Conservation (phyloP, 2,113 vertebrate species). For the Rhinolophus sinicus region DNA sequence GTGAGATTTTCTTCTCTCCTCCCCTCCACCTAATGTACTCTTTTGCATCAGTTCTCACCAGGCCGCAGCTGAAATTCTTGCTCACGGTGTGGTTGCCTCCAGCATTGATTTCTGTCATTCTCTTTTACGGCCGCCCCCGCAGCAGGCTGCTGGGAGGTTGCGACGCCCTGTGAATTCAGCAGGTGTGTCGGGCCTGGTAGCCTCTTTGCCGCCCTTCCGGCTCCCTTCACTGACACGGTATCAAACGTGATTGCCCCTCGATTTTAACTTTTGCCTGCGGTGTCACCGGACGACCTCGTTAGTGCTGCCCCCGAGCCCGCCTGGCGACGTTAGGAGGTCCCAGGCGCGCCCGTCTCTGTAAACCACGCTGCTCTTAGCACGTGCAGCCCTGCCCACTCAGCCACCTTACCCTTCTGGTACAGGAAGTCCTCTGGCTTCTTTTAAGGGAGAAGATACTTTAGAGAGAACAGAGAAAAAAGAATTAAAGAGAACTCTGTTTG, state of each 20-base stretch:
- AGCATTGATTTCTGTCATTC: slow-evolving; percentile 57
- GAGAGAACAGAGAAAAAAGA: background rate
- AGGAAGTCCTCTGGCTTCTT: background rate
- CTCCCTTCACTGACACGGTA: slow-evolving; percentile 37
- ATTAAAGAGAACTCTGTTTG: background rate
- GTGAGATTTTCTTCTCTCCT: background rate
- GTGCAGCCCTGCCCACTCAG: background rate
- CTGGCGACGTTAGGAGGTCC: background rate
- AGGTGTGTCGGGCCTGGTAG: slow-evolving; percentile 36
- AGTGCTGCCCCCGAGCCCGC: slow-evolving; percentile 8
- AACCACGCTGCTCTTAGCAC: too few species aligned
- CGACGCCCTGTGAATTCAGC: slow-evolving; percentile 37
- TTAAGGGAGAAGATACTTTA: background rate
- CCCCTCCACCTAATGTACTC: background rate
- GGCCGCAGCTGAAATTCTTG: slow-evolving; percentile 25
- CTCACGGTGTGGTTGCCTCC: slow-evolving; percentile 27
- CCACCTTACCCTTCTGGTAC: background rate
- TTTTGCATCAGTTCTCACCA: slow-evolving; percentile 48
- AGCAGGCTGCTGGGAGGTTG: background rate
- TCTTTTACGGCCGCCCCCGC: slow-evolving; percentile 28
- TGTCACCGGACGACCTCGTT: slow-evolving; percentile 32
- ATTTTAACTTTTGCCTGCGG: slow-evolving; percentile 67
- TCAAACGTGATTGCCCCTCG: slow-evolving; percentile 51
- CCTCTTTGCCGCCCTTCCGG: background rate
- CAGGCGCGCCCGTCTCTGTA: background rate